Evolutionary conservation across 2,888 invertebrate species (phyloP), one percentile per base, ranked within the genome.

Genomic region (Sarcophaga caerulescens): DNA sequence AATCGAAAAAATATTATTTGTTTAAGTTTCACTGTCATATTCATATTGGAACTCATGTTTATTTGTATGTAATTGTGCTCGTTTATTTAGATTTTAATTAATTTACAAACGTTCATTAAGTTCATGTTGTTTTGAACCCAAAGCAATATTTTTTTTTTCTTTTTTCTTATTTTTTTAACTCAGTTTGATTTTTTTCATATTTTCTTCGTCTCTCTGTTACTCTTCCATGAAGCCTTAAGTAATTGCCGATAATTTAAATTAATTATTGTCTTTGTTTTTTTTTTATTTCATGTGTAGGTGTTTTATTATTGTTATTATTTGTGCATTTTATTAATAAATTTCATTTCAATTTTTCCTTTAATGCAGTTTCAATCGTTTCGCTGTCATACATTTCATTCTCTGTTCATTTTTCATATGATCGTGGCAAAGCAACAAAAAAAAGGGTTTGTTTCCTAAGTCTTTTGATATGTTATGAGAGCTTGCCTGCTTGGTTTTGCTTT

Each of bases 221-320:
- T 25, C 21, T 21, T 44, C 35, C 59, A 47, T 60, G n/a, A 25
- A 60, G 71, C 62, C 70, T 84, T 35, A 69, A 66, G 63, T 78
- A 86, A 84, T 81, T 84, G 86, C 52, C 57, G 23, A 57, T 66
- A 86, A 86, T 76, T 86, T 68, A 78, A 86, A 84, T 86, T 84
- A 78, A 86, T 86, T 81, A 73, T 73, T 82, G 69, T 71, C 74
- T 83, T 70, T 74, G 35, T 44, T 14, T 45, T 3, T 57, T 78
- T 57, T 78, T 25, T 14, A 66, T 62, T 78, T 52, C 52, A 14
- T 71, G 81, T 75, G 86, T 86, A 79, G 86, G 86, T 75, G 84
- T 86, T 86, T 73, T 62, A 65, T 84, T 81, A 73, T 86, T 85
- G 44, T 77, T 77, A 70, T 47, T 59, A 6, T 65, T 79, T 69